Evolutionary conservation across 2,888 invertebrate species (phyloP).

Genomic region (Amphipoea lucens): DNA sequence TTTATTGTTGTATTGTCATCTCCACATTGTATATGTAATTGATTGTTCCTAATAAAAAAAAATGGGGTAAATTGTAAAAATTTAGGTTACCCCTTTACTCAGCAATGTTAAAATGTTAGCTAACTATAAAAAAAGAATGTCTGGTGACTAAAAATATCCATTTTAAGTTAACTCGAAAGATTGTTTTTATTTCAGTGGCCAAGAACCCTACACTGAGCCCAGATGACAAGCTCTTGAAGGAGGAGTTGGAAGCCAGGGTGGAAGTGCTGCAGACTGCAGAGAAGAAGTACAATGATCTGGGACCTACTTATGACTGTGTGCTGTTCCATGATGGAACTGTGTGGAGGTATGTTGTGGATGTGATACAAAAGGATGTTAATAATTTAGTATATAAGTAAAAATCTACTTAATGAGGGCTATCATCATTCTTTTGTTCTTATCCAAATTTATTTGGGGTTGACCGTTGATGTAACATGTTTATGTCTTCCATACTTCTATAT

Average conservation of each 20-base stretch:
- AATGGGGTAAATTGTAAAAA: not conserved
- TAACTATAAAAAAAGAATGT: not conserved
- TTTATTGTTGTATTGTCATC: too few relatives aligned
- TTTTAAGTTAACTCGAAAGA: not conserved
- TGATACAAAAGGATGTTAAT: not conserved
- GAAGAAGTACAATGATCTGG: slow-evolving; percentile 96
- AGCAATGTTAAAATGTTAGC: not conserved
- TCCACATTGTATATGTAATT: too few relatives aligned
- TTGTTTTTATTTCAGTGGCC: slow-evolving; percentile 73
- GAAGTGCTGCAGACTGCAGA: slow-evolving; percentile 95
- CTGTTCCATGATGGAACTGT: slow-evolving; percentile 97
- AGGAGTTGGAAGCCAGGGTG: slow-evolving; percentile 96
- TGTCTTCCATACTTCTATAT: not conserved
- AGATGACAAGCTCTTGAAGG: slow-evolving; percentile 95
- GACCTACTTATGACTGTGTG: slow-evolving; percentile 98
- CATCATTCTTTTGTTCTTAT: not conserved
- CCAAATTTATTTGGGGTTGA: not conserved
- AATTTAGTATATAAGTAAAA: not conserved
- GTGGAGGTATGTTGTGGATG: slow-evolving; percentile 92
- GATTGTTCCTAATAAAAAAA: too few relatives aligned
- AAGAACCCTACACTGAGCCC: slow-evolving; percentile 88
- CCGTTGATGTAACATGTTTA: not conserved
- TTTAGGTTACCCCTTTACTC: too few relatives aligned
- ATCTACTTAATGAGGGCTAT: not conserved
- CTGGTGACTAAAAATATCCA: not conserved